Conservation (phyloP, 2,888 invertebrate species). For the Endotricha flammealis region DNA sequence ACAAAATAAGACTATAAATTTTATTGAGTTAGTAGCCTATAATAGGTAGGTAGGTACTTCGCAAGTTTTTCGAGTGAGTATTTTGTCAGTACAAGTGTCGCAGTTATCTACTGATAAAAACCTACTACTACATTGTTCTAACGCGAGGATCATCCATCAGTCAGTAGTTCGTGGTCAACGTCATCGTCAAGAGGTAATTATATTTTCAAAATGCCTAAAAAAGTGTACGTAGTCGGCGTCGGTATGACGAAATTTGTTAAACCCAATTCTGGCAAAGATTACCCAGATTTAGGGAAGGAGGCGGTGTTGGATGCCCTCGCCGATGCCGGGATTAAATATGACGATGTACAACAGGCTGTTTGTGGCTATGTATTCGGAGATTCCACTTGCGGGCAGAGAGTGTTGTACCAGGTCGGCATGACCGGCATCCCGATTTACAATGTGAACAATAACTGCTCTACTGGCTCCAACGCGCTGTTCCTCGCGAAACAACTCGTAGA, state of each 20-base stretch:
- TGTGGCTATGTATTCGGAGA: conserved; percentile 97
- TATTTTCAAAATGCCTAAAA: conserved; percentile 64
- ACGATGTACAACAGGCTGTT: conserved; percentile 91
- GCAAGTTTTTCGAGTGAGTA: no score
- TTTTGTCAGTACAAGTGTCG: no score
- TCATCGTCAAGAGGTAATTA: conserved; percentile 60
- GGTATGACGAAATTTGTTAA: conserved; percentile 99
- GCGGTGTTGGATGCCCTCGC: conserved; percentile 91
- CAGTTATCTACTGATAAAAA: no score
- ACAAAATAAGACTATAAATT: no score
- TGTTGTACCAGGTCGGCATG: conserved; percentile 95
- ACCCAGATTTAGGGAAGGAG: conserved; percentile 96
- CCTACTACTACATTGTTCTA: no score
- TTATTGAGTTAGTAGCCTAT: no score
- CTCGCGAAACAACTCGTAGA: conserved; percentile 96
- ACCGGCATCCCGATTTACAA: conserved; percentile 98
- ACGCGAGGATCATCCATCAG: no score
- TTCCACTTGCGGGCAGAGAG: conserved; percentile 96
- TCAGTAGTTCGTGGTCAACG: no score
- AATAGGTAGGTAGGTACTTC: no score
- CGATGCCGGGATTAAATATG: conserved; percentile 88
- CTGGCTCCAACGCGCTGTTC: conserved; percentile 94
- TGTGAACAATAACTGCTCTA: conserved; percentile 99
- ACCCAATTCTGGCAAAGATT: conserved; percentile 93
- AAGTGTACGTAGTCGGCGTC: conserved; percentile 95